phyloP scores from a whole-genome alignment of 2,888 invertebrate genomes.

The Thymelicus sylvestris region DNA sequence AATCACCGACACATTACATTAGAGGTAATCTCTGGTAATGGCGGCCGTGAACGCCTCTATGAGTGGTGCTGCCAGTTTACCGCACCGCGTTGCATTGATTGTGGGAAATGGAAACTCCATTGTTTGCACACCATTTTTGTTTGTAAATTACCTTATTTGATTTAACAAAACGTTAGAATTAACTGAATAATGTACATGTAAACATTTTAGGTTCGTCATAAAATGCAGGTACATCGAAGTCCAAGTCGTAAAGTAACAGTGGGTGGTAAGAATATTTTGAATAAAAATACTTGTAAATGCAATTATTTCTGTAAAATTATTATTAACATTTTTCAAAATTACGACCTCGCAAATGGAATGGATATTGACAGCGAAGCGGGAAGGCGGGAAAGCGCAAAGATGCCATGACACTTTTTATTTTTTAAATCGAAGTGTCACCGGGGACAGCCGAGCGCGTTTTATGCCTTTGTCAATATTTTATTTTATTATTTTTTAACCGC shows the following conservation, averaged over 20 bases:
- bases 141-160: constrained; percentile 26
- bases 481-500: constrained; percentile 41
- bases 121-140: constrained; percentile 33
- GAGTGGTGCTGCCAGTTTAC: constrained; percentile 64
- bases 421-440: constrained; percentile 61
- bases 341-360: constrained; percentile 54
- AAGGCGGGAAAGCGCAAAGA: constrained; percentile 64
- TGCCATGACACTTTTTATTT: constrained; percentile 64
- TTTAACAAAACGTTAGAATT: constrained; percentile 22
- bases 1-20: constrained; percentile 81
- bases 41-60: constrained; percentile 59
- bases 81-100: constrained; percentile 38
- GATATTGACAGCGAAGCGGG: constrained; percentile 67
- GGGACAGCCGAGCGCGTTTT: constrained; percentile 53
- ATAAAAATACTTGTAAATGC: constrained; percentile 39
- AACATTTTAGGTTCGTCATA: constrained; percentile 2
- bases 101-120: constrained; percentile 38
- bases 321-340: constrained; percentile 55
- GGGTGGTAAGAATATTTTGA: constrained; percentile 11
- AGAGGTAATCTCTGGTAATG: constrained; percentile 79
- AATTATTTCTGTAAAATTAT: constrained; percentile 55
- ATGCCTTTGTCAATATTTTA: constrained; percentile 54
- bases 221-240: background rate
- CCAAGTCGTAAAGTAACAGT: constrained; percentile 20
- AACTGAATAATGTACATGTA: constrained; percentile 16